Base-by-base conservation (phyloP, 2,113 vertebrate species). In the Phylloscopus trochiloides region DNA sequence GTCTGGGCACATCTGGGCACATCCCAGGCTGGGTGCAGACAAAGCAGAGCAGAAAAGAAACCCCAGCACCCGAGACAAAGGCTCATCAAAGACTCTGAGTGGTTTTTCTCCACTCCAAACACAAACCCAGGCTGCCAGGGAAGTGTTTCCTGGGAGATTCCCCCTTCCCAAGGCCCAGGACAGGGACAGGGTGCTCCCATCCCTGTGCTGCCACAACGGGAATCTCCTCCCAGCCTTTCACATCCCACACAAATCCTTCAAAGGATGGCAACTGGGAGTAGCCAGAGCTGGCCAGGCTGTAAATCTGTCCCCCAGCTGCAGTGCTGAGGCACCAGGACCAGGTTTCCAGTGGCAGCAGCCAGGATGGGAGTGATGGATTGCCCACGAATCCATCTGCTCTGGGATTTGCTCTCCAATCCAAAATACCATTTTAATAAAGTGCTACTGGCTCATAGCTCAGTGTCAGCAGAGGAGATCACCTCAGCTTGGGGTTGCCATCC, bases 361-460 rank as follows among this genome's bases (percentile, higher is more conserved):
- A 32, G 14, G 85, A n/a, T 3, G 54, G 78, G 29, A 67, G 65
- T 78, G 96, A 96, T 81, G 88, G 92, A 94, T 95, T 4, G 36
- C 73, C 47, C 15, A 21, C 54, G 16, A 2, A 84, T 77, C 92
- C 82, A 12, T 92, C 88, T 90, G 94, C 82, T 68, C 75, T 14
- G 17, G 6, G 54, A 4, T 80, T 83, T 24, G 66, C 82, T 77
- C 91, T 93, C 92, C 75, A 66, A 14, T 7, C 36, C 47, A 52
- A 94, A 95, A 77, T 2, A 32, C 59, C 81, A n/a, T 71, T 93
- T 92, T 77, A 91, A 89, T 80, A 40, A 92, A 91, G 80, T 43
- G 80, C 91, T 38, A 1, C 8, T n/a, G 67, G 86, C 91, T 95
- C 92, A 20, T 78, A 36, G 40, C 43, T 24, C 70, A 5, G 51